Conservation (phyloP, 2,113 vertebrate genomes). For the Machaerirhynchus nigripectus region DNA sequence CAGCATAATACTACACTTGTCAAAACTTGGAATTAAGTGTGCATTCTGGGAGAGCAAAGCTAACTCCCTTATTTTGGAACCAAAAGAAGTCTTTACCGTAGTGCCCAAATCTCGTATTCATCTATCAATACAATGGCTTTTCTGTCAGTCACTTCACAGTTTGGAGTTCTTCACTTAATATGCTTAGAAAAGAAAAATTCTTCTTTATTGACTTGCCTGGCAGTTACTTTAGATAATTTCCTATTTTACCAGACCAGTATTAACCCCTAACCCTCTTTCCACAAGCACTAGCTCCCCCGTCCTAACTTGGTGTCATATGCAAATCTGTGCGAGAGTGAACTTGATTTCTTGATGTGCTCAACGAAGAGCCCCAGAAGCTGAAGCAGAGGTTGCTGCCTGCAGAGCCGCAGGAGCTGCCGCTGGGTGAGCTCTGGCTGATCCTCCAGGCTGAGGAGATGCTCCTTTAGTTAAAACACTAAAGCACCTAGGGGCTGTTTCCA, state of each 20-base stretch:
- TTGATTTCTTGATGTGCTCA: background rate
- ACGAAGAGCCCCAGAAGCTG: background rate
- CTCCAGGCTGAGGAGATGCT: background rate
- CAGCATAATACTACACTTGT: background rate
- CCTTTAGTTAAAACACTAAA: background rate
- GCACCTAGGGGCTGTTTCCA: background rate
- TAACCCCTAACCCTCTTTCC: background rate
- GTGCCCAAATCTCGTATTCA: background rate
- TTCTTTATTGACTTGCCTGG: background rate
- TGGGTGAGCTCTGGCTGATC: background rate
- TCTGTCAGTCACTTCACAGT: background rate
- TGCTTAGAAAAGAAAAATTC: background rate
- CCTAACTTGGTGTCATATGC: background rate
- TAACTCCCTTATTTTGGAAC: background rate
- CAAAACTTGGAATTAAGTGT: background rate
- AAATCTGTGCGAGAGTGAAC: background rate
- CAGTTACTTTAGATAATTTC: background rate
- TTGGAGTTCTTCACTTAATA: background rate
- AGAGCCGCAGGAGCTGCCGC: background rate
- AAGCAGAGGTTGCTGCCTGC: background rate
- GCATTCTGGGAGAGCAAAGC: background rate
- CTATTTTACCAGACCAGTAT: background rate
- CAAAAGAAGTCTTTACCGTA: background rate
- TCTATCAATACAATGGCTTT: background rate
- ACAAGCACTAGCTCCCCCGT: background rate